A percentile compares a stretch with the other conserved stretches of the same genome.
phyloP scores from a whole-genome alignment of 2,797 vertebrate species.

The Hyperoplus immaculatus region DNA sequence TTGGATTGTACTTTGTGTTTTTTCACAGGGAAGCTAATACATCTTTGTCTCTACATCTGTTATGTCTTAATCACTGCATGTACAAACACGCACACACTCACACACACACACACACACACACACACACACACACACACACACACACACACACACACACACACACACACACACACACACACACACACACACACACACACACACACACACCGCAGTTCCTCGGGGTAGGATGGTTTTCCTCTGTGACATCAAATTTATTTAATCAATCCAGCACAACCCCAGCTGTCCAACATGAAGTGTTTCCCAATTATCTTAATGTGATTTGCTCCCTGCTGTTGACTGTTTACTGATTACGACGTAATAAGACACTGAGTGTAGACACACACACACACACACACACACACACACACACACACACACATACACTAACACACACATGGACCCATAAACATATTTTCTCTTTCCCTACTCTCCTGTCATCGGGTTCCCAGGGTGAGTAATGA shows the following conservation, averaged over 20 bases:
- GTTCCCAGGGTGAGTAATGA: conserved; percentile 69
- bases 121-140: not conserved
- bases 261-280: conserved; percentile 76
- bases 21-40: conserved; percentile 19
- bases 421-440: conserved; percentile 2
- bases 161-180: conserved; percentile 5
- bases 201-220: conserved; percentile 22
- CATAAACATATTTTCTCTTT: conserved; percentile 41
- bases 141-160: conserved; percentile 4
- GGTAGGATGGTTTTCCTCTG: conserved; percentile 58
- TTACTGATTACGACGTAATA: conserved; percentile 75
- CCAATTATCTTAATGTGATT: conserved; percentile 84
- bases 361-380: conserved; percentile 54
- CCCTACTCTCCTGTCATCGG: conserved; percentile 61
- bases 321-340: conserved; percentile 72
- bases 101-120: conserved; percentile 1
- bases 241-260: conserved; percentile 80
- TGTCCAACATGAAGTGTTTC: conserved; percentile 80
- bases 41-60: conserved; percentile 15
- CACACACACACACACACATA: conserved; percentile 7
- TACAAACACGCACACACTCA: conserved; percentile 1
- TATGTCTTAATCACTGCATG: conserved; percentile 16
- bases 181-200: conserved; percentile 6
- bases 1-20: conserved; percentile 13
- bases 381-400: not conserved